Conservation (phyloP, 30 jellyfish, hydroid and myxozoan genomes). For the Aurelia aurita region DNA sequence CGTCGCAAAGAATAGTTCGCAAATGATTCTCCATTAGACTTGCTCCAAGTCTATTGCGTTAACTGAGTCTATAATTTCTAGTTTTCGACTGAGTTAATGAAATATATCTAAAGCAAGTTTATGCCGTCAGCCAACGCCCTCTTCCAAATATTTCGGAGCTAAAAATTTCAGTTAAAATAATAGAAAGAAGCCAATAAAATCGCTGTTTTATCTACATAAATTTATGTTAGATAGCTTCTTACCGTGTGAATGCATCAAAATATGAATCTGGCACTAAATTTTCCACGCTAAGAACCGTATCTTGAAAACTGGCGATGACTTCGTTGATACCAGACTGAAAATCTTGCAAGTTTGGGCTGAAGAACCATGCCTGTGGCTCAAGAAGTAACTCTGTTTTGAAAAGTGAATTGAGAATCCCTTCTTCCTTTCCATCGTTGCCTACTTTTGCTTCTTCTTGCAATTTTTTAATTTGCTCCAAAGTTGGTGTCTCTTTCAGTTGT, state of each 20-base stretch:
- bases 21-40: no score
- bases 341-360: constrained; percentile 86
- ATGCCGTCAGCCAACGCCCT: no score
- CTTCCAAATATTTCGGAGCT: no score
- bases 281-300: constrained; percentile 89
- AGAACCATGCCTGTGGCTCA: constrained; percentile 74
- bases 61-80: no score
- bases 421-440: constrained; percentile 56
- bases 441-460: constrained; percentile 26
- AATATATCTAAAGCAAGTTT: no score
- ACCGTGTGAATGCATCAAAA: constrained; percentile 98
- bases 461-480: constrained; percentile 21
- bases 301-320: constrained; percentile 87
- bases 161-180: no score
- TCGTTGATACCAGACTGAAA: constrained; percentile 77
- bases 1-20: no score
- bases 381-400: constrained; percentile 87
- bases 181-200: no score
- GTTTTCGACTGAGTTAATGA: no score
- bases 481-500: constrained; percentile 79
- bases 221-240: no score
- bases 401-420: constrained; percentile 74
- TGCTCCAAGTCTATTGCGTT: no score
- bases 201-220: no score
- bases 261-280: constrained; percentile 89